Percentiles rank a stretch among this genome's conserved stretches.
Conservation (phyloP, 2,888 invertebrate genomes). For the Gastrophysa polygoni region DNA sequence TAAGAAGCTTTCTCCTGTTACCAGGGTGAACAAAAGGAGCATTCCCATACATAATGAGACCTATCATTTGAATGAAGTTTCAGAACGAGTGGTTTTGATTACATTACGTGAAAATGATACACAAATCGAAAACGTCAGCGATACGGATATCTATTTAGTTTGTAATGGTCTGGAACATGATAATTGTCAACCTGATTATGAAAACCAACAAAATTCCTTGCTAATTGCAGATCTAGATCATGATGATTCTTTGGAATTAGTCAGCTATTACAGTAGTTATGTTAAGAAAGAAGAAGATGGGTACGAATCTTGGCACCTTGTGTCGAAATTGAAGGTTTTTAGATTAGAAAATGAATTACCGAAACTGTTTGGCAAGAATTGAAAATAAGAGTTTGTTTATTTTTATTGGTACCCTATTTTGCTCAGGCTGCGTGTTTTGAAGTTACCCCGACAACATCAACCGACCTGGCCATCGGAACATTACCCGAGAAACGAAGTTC, state of each 20-base stretch:
- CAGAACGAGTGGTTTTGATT: conserved; percentile 77
- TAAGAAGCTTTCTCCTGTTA: conserved; percentile 34
- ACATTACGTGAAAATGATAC: conserved; percentile 75
- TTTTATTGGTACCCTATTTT: too few species aligned
- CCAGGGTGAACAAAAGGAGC: conserved; percentile 37
- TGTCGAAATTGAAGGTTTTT: conserved; percentile 72
- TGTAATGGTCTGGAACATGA: conserved; percentile 61
- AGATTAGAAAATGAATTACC: conserved; percentile 75
- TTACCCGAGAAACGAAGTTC: too few species aligned
- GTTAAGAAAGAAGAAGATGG: conserved; percentile 60
- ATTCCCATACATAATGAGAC: conserved; percentile 39
- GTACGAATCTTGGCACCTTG: conserved; percentile 66
- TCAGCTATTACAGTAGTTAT: conserved; percentile 76
- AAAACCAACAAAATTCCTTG: conserved; percentile 74
- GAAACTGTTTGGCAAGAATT: conserved; percentile 65
- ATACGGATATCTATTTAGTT: conserved; percentile 77
- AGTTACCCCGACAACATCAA: too few species aligned
- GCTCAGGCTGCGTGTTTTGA: too few species aligned
- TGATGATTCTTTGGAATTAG: conserved; percentile 77
- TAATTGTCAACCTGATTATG: conserved; percentile 75
- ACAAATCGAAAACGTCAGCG: conserved; percentile 78
- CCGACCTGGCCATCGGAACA: too few species aligned
- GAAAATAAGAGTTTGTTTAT: neutral
- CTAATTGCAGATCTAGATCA: conserved; percentile 77
- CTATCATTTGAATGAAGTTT: conserved; percentile 44